Evolutionary conservation across 2,113 vertebrate species (phyloP).

Genomic region (Crotophaga sulcirostris): DNA sequence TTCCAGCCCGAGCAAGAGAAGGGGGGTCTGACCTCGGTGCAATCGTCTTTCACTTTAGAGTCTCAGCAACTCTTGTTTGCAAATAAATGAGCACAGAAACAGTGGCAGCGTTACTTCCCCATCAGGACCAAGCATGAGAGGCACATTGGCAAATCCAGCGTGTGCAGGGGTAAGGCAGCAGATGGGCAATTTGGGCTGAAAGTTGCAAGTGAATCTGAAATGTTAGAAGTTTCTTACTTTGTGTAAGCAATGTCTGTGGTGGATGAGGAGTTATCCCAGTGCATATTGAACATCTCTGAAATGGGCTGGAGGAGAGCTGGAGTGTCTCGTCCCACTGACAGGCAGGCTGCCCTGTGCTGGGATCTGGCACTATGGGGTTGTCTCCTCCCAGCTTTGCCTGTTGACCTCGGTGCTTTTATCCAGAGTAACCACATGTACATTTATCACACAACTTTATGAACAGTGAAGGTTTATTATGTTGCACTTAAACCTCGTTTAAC

Average conservation of each 20-base stretch:
- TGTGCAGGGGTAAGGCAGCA: rapidly evolving
- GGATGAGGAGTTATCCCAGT: not conserved
- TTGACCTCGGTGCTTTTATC: conserved; percentile 67
- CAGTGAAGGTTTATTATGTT: conserved; percentile 77
- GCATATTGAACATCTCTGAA: not conserved
- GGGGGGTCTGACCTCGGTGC: not conserved
- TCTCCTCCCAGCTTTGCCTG: conserved; percentile 53
- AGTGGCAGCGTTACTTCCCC: rapidly evolving
- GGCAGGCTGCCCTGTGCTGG: conserved; percentile 24
- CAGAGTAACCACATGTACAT: conserved; percentile 66
- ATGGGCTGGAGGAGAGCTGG: conserved; percentile 23
- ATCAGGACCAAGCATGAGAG: rapidly evolving
- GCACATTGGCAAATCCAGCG: rapidly evolving
- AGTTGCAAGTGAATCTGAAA: rapidly evolving
- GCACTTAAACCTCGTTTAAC: conserved; percentile 78
- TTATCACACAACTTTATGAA: conserved; percentile 77
- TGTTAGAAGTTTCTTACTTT: not conserved
- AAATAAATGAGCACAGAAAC: not conserved
- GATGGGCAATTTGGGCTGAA: not conserved
- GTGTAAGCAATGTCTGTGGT: not conserved
- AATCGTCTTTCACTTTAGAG: rapidly evolving
- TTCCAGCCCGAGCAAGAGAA: not conserved
- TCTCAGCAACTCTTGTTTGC: not conserved
- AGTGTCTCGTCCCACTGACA: not conserved
- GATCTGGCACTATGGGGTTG: not conserved